Evolutionary conservation across 2,888 invertebrate genomes (phyloP).

Genomic region (Crocallis elinguaria): DNA sequence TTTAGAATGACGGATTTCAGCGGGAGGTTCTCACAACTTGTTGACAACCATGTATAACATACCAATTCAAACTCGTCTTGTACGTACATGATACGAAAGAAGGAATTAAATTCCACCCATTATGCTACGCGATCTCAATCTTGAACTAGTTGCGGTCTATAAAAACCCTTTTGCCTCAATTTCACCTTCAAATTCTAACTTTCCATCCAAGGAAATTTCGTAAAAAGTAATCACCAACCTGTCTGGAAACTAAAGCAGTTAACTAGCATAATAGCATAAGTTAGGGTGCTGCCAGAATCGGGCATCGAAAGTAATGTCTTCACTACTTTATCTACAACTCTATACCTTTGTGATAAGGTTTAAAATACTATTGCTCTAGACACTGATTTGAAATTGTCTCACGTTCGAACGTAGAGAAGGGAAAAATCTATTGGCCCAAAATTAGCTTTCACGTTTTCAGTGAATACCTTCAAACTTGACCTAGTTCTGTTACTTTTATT

Average conservation of each 20-base stretch:
- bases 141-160: no score
- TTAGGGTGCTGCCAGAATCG: conserved; percentile 21
- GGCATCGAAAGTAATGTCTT: conserved; percentile 26
- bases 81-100: no score
- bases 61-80: no score
- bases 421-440: conserved; percentile 49
- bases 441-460: conserved; percentile 46
- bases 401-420: conserved; percentile 38
- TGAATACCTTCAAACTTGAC: conserved; percentile 49
- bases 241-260: conserved; percentile 24
- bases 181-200: not conserved
- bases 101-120: no score
- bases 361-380: conserved; percentile 2
- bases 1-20: no score
- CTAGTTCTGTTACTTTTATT: conserved; percentile 43
- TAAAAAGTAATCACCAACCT: conserved; percentile 18
- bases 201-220: conserved; percentile 5
- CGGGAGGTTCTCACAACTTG: no score
- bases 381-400: conserved; percentile 43
- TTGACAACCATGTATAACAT: no score
- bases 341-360: conserved; percentile 14
- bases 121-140: no score
- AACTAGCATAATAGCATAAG: conserved; percentile 21
- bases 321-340: conserved; percentile 16
- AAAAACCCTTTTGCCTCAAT: not conserved